Conservation (phyloP, 2,888 invertebrate species). For the Punctoribates punctum region DNA sequence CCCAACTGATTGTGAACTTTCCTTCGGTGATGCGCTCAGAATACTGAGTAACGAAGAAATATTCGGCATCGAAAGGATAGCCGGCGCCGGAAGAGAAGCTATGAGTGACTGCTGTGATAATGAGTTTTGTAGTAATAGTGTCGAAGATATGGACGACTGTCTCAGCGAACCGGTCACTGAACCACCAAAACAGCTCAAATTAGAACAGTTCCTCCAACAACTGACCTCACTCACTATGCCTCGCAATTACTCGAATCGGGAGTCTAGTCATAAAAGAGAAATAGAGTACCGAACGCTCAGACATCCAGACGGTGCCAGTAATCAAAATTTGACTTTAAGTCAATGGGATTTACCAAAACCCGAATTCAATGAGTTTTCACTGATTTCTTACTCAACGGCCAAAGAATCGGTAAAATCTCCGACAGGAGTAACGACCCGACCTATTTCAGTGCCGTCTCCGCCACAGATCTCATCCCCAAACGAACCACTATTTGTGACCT, state of each 20-base stretch:
- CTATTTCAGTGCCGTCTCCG: not conserved
- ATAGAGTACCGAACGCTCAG: slow-evolving; percentile 19
- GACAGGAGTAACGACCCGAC: not conserved
- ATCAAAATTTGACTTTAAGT: slow-evolving; percentile 12
- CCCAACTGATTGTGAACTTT: slow-evolving; percentile 2
- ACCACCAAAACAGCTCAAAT: slow-evolving; percentile 45
- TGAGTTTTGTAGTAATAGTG: slow-evolving; percentile 3
- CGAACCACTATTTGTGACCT: slow-evolving; percentile 20
- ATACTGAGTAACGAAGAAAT: slow-evolving; percentile 28
- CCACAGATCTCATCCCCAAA: slow-evolving; percentile 7
- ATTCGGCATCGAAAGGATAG: slow-evolving; percentile 12
- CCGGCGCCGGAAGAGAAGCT: slow-evolving; percentile 18
- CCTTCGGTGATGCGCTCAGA: slow-evolving; percentile 17
- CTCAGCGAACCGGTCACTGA: slow-evolving; percentile 39
- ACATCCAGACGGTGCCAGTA: slow-evolving; percentile 37
- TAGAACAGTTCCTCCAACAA: slow-evolving; percentile 45
- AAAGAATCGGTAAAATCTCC: slow-evolving; percentile 30
- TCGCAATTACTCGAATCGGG: slow-evolving; percentile 12
- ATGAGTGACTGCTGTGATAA: slow-evolving; percentile 41
- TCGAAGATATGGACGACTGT: slow-evolving; percentile 31
- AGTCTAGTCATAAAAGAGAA: not conserved
- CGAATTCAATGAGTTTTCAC: slow-evolving; percentile 8
- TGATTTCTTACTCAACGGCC: slow-evolving; percentile 10
- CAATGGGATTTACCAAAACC: slow-evolving; percentile 31
- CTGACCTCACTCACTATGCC: slow-evolving; percentile 39